Percentiles rank a stretch among this genome's conserved stretches.
Evolutionary conservation across 1,140 invertebrate genomes (phyloP).

Genomic region (Aphelenchoides besseyi): DNA sequence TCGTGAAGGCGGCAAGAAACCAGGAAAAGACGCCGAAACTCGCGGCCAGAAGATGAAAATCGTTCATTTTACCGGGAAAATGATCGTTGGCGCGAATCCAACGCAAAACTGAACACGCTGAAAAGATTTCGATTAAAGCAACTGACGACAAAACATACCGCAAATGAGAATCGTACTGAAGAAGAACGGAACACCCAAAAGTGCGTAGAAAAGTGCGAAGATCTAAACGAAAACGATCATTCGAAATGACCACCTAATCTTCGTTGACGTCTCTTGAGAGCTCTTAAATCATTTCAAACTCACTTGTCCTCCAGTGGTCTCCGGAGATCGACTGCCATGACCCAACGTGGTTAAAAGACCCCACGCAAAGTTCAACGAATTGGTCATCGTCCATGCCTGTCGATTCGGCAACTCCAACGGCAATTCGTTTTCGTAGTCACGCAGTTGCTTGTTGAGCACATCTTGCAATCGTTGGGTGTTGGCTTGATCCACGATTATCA

Average conservation of each 20-base stretch:
- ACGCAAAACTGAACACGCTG: neutral
- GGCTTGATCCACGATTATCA: constrained; percentile 37
- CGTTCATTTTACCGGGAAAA: neutral
- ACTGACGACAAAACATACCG: no score
- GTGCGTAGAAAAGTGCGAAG: constrained; percentile 34
- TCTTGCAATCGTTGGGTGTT: constrained; percentile 29
- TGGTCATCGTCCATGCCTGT: constrained; percentile 41
- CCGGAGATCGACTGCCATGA: constrained; percentile 37
- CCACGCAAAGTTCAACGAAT: constrained; percentile 43
- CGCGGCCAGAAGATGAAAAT: constrained; percentile 19
- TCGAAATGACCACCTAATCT: neutral
- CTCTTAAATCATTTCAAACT: no score
- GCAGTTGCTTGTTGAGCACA: constrained; percentile 21
- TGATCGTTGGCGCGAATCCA: no score
- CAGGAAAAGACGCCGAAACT: constrained; percentile 21
- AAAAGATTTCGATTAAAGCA: neutral
- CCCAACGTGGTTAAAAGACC: constrained; percentile 40
- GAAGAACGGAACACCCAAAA: constrained; percentile 43
- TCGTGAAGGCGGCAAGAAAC: constrained; percentile 34
- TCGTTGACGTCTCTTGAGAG: no score
- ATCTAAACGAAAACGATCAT: constrained; percentile 15
- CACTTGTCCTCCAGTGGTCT: constrained; percentile 36
- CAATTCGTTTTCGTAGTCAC: constrained; percentile 33
- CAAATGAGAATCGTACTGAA: constrained; percentile 34
- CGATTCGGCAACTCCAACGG: constrained; percentile 27